Evolutionary conservation across 2,888 invertebrate species (phyloP), one percentile per base, ranked within the genome.

Genomic region (Xanthia icteritia): DNA sequence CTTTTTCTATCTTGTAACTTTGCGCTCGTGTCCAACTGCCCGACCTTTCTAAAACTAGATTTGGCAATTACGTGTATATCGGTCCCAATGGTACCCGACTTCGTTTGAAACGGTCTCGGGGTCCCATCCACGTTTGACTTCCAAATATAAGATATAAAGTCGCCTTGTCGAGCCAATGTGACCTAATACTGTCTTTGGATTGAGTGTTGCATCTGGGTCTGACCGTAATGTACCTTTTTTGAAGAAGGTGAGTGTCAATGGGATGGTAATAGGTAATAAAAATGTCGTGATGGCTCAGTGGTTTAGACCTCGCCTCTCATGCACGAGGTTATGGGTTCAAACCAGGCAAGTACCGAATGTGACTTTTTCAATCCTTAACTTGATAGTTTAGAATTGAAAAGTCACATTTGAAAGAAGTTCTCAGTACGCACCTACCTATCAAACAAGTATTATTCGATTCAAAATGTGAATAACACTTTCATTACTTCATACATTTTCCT

Each of bases 11-110:
- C 36, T 48, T 45, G 84, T 63, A 82, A 82, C 80, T 63, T 78
- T 66, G 20, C 4, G 0, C 51, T 76, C 42, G 23, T 63, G 68
- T 71, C 80, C 27, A 73, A 51, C 65, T 5, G 8, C 0, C n/a
- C 27, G 66, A 54, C 77, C 79, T 84, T 82, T 71, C 69, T 61
- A 66, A 87, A 89, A 89, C 83, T 89, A 84, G 87, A 87, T 90
- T 86, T 74, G 51, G 83, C 88, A 86, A 90, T 89, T 89, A 90
- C 87, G 79, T 76, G 71, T 79, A 75, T 83, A 89, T 86, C 66
- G 78, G 67, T 82, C 90, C 89, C 89, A 54, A 23, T 56, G 82
- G 88, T 65, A 72, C 5, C 20, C 27, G 61, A 58, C 60, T 73
- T 78, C 76, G 69, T 87, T 85, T 81, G 79, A 71, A 73, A 64